Evolutionary conservation across 1,140 invertebrate genomes (phyloP).

Genomic region (Drusus annulatus): DNA sequence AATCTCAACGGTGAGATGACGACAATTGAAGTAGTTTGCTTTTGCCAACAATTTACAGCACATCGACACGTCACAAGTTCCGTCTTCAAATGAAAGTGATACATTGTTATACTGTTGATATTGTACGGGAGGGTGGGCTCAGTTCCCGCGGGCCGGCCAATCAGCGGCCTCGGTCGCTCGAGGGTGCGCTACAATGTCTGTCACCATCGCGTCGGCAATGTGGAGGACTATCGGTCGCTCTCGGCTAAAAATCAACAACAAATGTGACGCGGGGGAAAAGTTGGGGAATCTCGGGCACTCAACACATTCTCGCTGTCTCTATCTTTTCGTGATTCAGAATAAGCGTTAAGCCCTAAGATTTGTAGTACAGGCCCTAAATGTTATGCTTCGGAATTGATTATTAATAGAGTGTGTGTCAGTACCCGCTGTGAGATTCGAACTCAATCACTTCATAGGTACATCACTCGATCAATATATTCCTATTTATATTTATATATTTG

Average conservation of each 20-base stretch:
- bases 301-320: background rate
- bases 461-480: too few species aligned
- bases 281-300: background rate
- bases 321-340: too few species aligned
- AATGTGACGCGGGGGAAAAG: constrained; percentile 27
- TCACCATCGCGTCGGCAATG: background rate
- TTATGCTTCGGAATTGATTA: too few species aligned
- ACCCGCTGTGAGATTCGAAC: too few species aligned
- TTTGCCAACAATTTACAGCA: background rate
- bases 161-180: background rate
- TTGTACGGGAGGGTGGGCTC: background rate
- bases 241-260: constrained; percentile 35
- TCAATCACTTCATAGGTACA: too few species aligned
- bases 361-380: too few species aligned
- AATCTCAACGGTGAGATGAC: too few species aligned
- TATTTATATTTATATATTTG: too few species aligned
- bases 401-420: too few species aligned
- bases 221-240: background rate
- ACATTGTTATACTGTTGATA: constrained; percentile 4
- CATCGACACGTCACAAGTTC: background rate
- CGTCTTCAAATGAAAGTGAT: constrained; percentile 11
- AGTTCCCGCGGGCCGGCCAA: background rate
- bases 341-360: too few species aligned
- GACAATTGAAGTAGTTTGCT: too few species aligned
- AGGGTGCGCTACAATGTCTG: background rate